Conservation (phyloP, 2,888 invertebrate species). For the Clanis bilineata region DNA sequence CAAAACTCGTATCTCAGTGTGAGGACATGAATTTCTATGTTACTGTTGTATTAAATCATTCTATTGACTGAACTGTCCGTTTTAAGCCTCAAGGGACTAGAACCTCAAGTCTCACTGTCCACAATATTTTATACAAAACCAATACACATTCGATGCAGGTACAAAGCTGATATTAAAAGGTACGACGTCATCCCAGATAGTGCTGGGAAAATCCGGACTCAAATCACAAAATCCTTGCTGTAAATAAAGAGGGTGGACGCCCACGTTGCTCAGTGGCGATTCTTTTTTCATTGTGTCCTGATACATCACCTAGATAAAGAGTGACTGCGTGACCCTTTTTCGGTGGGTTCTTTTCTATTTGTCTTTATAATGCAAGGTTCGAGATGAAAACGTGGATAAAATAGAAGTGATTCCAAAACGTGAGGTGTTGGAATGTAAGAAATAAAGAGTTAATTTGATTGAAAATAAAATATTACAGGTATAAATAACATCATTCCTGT, state of each 20-base stretch:
- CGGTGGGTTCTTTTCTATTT: not conserved
- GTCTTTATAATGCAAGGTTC: not conserved
- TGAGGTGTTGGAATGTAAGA: no score
- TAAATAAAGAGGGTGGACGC: slow-evolving; percentile 69
- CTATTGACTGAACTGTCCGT: no score
- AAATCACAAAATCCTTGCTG: slow-evolving; percentile 65
- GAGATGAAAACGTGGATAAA: not conserved
- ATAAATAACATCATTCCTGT: no score
- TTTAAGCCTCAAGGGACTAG: no score
- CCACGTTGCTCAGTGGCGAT: slow-evolving; percentile 47
- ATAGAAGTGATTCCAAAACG: not conserved
- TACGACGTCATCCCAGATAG: slow-evolving; percentile 40
- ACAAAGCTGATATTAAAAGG: slow-evolving; percentile 31
- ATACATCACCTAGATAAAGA: slow-evolving; percentile 12
- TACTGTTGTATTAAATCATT: no score
- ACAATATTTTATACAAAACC: not conserved
- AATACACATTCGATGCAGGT: not conserved
- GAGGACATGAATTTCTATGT: no score
- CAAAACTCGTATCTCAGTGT: no score
- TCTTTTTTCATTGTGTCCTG: slow-evolving; percentile 56
- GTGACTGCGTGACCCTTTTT: slow-evolving; percentile 1
- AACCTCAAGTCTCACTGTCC: not conserved
- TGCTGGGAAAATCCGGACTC: slow-evolving; percentile 57
- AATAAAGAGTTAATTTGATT: no score
- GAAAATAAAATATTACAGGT: no score